Evolutionary conservation across 2,888 invertebrate species (phyloP), one percentile per base, ranked within the genome.

Genomic region (Noctua janthina): DNA sequence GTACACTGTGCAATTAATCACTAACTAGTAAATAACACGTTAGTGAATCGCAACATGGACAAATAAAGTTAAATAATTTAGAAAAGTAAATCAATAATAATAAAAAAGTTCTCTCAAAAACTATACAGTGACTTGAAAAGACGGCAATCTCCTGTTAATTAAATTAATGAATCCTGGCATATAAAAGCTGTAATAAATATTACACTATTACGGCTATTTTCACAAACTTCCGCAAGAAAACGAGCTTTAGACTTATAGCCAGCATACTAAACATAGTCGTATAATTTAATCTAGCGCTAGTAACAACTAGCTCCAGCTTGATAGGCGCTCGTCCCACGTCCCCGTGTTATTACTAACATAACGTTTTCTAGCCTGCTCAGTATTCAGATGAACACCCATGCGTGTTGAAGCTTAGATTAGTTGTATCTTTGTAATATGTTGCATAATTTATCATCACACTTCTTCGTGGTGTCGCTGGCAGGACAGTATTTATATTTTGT

Each of bases 301-400:
- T 20, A 43, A 23, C 8, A 59, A 10, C 71, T 54, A 72, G 51
- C 54, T 59, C 15, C 13, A 15, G 10, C 13, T 74, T 56, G 66
- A 78, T 74, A 68, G 49, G n/a, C 49, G 13, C 39, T 35, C 15
- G 51, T 46, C 46, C 20, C 68, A 69, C 81, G 51, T 46, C 3
- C 6, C 20, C 17, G 1, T 1, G 2, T 39, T 82, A 83, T 76
- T 75, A 64, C 69, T 51, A 3, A 46, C 64, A 35, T 76, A 15
- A 83, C n/a, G 35, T 64, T 62, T 51, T 66, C 73, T 66, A 66
- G 56, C 64, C 56, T 70, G 66, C 43, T 83, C 62, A 35, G 79
- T 68, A 75, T 83, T 79, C 79, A 79, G 15, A 59, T 68, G 46
- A 62, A 29, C 10, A 43, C 59, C 20, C 54, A 35, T 68, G 54